A percentile compares a stretch with the other conserved stretches of the same genome.
Conservation (phyloP, 2,797 vertebrate species). For the Allobates femoralis region DNA sequence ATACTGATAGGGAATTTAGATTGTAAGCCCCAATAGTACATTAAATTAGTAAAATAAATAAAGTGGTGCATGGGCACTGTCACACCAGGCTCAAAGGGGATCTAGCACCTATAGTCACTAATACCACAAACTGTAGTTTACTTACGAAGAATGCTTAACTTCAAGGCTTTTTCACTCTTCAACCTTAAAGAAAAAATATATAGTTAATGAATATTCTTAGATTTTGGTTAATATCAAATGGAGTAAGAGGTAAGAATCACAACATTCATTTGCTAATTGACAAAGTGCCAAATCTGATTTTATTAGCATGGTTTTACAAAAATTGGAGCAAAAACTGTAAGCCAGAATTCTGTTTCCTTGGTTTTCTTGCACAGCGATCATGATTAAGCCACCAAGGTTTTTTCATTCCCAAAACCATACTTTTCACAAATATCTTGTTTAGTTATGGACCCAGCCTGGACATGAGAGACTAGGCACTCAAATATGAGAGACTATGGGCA, state of each 20-base stretch:
- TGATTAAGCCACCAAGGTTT: no score
- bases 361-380: no score
- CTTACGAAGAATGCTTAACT: constrained; percentile 85
- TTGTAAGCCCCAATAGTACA: no score
- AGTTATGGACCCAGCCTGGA: background rate
- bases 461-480: background rate
- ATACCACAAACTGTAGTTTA: background rate
- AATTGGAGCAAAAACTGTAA: no score
- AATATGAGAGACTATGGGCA: background rate
- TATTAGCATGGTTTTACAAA: no score
- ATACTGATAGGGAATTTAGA: no score
- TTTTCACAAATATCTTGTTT: background rate
- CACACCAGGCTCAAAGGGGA: no score
- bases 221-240: background rate
- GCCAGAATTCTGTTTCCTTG: no score
- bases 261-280: background rate
- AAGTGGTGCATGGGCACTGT: no score
- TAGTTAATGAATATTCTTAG: background rate
- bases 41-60: no score
- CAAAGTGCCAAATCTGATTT: background rate
- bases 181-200: constrained; percentile 72
- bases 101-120: background rate
- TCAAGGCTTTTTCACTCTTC: constrained; percentile 88
- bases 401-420: no score
- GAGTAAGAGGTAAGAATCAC: background rate